Evolutionary conservation across 2,888 invertebrate genomes (phyloP), one percentile per base, ranked within the genome.

Genomic region (Clanis bilineata): DNA sequence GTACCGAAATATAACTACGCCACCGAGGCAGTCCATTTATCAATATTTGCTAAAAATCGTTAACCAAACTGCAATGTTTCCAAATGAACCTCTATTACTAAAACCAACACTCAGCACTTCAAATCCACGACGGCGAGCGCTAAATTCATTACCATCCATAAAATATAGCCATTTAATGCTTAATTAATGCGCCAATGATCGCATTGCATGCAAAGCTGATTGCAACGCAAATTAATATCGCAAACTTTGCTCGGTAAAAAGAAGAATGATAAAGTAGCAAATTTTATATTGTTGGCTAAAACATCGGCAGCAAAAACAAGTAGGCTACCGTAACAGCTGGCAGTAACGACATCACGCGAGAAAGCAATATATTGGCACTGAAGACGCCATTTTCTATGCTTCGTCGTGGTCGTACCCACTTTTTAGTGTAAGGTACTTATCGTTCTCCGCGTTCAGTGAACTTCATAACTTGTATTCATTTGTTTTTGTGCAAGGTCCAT

Each of bases 321-420:
- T 83, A 79, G 82, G 85, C 77, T 74, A 72, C 58, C 72, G 74
- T 56, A 56, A 80, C 91, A 90, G 89, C 87, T 91, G 91, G 72
- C 65, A 65, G 76, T 89, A 91, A 91, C 89, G 90, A 91, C 85
- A 76, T 85, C 90, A 91, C 90, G 90, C 88, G 85, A 89, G 83
- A 80, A 85, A 85, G 87, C 88, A 85, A 91, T 91, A 91, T 90
- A 89, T 90, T 81, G 90, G 83, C 76, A 79, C 74, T 74, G 80
- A 86, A 90, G 87, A 88, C 82, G 85, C 85, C 83, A 83, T 88
- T 83, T 85, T 80, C 80, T 73, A 77, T 80, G 77, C 74, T 39
- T 58, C 39, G 21, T 39, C 28, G 39, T 51, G 39, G 38, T 39
- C 18, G 51, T 51, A 51, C 51, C 51, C 47, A 58, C 39, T 58